phyloP scores from a whole-genome alignment of 2,888 invertebrate genomes.

The Sympetrum striolatum region DNA sequence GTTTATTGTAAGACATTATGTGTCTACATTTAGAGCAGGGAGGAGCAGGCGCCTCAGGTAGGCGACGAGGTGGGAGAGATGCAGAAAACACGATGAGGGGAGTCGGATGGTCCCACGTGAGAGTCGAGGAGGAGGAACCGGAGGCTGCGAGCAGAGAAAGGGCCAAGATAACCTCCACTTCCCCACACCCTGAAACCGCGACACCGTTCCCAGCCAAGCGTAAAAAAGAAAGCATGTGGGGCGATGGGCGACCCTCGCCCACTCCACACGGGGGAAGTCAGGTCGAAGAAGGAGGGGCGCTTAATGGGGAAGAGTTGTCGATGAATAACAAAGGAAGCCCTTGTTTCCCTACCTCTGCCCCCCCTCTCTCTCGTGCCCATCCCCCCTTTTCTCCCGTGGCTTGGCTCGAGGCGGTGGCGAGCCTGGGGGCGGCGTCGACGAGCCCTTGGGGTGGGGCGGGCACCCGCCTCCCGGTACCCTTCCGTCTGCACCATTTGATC shows the following conservation, averaged over 20 bases:
- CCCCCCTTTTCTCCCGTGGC: background rate
- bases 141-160: background rate
- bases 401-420: background rate
- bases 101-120: background rate
- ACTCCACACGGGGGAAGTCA: background rate
- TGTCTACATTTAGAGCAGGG: background rate
- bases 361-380: background rate
- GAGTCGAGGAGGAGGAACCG: background rate
- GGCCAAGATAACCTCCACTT: background rate
- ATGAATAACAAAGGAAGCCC: conserved; percentile 28
- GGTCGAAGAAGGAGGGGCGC: background rate
- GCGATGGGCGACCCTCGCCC: background rate
- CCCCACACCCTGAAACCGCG: background rate
- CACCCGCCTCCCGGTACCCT: conserved; percentile 7
- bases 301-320: conserved; percentile 17
- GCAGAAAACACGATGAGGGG: background rate
- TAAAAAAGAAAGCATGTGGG: background rate
- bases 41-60: background rate
- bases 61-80: background rate
- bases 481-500: conserved; percentile 43
- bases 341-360: background rate
- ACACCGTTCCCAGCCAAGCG: background rate
- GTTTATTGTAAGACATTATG: background rate
- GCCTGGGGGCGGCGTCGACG: background rate
- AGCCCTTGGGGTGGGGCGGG: background rate